A percentile compares a stretch with the other conserved stretches of the same genome.
phyloP scores from a whole-genome alignment of 2,797 vertebrate species.

The Chanos chanos region DNA sequence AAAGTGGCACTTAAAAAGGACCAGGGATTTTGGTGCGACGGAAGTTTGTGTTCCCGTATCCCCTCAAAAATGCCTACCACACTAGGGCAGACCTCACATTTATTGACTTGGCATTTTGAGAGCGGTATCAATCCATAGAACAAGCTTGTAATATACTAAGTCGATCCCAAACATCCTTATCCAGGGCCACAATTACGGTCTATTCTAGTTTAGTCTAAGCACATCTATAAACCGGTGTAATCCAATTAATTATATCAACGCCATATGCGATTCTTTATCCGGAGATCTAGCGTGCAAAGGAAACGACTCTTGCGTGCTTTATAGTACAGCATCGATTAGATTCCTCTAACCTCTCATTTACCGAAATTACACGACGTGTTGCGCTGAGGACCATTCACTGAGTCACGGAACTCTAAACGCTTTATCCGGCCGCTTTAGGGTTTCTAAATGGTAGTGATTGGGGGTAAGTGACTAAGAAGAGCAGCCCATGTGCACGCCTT shows the following conservation, averaged over 20 bases:
- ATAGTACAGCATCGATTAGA: slow-evolving; percentile 32
- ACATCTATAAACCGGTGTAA: slow-evolving; percentile 40
- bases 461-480: slow-evolving; percentile 65
- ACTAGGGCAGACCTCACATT: slow-evolving; percentile 21
- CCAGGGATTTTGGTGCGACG: background rate
- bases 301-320: slow-evolving; percentile 23
- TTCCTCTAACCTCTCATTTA: slow-evolving; percentile 65
- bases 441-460: slow-evolving; percentile 73
- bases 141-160: slow-evolving; percentile 11
- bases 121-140: slow-evolving; percentile 33
- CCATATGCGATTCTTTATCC: slow-evolving; percentile 41
- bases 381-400: slow-evolving; percentile 53
- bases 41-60: slow-evolving; percentile 28
- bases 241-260: slow-evolving; percentile 47
- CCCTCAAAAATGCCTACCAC: slow-evolving; percentile 22
- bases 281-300: slow-evolving; percentile 32
- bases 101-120: slow-evolving; percentile 41
- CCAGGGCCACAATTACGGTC: slow-evolving; percentile 46
- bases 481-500: slow-evolving; percentile 55
- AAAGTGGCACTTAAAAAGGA: background rate
- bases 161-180: slow-evolving; percentile 26
- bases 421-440: slow-evolving; percentile 55
- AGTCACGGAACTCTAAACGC: slow-evolving; percentile 57
- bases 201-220: slow-evolving; percentile 39
- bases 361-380: slow-evolving; percentile 63